Percentiles rank a stretch among this genome's conserved stretches.
These are phyloP conservation scores for Prinia subflava DNA, from an alignment of 2,113 vertebrate genomes.

Conservation along the genomic window DNA sequence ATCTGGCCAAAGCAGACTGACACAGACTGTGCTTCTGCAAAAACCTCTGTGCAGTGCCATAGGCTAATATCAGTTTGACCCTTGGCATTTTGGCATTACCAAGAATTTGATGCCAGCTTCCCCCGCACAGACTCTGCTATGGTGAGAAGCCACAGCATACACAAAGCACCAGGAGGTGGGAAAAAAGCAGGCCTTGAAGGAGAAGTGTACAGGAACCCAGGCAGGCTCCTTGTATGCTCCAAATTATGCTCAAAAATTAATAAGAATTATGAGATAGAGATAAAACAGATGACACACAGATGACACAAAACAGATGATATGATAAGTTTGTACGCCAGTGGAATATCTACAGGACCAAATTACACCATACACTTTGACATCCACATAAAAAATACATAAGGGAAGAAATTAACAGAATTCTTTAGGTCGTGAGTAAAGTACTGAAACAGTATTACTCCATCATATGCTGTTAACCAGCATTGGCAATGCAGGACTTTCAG, in stretches of 20 bases:
- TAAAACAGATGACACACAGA: not conserved
- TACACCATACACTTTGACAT: not conserved
- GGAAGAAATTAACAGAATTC: not conserved
- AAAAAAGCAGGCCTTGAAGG: not conserved
- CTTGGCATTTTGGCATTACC: not conserved
- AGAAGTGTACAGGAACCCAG: not conserved
- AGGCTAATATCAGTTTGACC: not conserved
- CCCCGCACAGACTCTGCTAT: not conserved
- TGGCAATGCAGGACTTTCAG: not conserved
- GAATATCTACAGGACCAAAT: not conserved
- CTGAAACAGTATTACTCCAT: not conserved
- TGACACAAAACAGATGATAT: too few species aligned
- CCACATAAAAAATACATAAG: not conserved
- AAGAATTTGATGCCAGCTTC: not conserved
- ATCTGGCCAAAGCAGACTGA: not conserved
- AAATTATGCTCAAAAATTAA: not conserved
- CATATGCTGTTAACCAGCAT: not conserved
- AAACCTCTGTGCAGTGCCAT: not conserved
- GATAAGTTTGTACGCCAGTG: not conserved
- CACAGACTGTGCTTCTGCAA: not conserved
- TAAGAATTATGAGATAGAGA: not conserved
- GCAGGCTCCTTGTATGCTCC: not conserved
- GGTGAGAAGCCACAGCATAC: not conserved
- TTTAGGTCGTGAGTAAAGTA: not conserved
- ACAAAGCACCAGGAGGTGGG: rapidly evolving